Base-by-base conservation (phyloP, 2,113 vertebrate genomes). In the Paralichthys olivaceus region DNA sequence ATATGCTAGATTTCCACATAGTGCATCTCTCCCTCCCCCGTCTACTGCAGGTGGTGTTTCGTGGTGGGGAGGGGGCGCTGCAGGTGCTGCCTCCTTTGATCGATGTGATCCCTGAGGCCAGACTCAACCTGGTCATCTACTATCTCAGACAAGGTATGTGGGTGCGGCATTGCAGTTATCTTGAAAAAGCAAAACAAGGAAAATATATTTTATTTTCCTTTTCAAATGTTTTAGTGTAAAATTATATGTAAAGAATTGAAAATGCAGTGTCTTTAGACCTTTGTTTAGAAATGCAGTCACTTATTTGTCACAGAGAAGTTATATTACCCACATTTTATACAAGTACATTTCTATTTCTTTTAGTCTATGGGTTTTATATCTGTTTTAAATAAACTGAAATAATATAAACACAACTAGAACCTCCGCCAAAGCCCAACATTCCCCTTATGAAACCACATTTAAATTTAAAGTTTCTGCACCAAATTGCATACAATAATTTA, bases 71-170 rank as follows among this genome's bases (percentile, higher is more conserved):
- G 88, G 97, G 97, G 4, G 96, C 98, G 59, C 87, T 99, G 85
- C 98, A 98, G 91, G 95, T 99, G 45, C 90, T 99, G 23, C 97
- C 97, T 85, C 97, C 97, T 20, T 85, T 99, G 76, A 97, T 99
- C 57, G 97, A 99, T 81, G 98, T 99, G 88, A 98, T 99, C 91
- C 96, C 98, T 4, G 98, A 99, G 91, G 98, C 98, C 13, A 94
- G 97, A 85, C 94, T 99, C 74, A 99, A 99, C 90, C 93, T 99
- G 80, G 97, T 99, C 84, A 99, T 99, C 92, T 99, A 99, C 89
- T 97, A 98, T 84, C 96, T 99, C 63, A 94, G 95, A 72, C 97
- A 99, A 95, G 97, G 98, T 98, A 85, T 85, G 87, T 26, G 47
- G n/a, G 12, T 17, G n/a, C 22, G 45, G 47, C 23, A 45, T 29